Evolutionary conservation across 2,797 vertebrate species (phyloP), one percentile per base, ranked within the genome.

Genomic region (Sebastes jordani): DNA sequence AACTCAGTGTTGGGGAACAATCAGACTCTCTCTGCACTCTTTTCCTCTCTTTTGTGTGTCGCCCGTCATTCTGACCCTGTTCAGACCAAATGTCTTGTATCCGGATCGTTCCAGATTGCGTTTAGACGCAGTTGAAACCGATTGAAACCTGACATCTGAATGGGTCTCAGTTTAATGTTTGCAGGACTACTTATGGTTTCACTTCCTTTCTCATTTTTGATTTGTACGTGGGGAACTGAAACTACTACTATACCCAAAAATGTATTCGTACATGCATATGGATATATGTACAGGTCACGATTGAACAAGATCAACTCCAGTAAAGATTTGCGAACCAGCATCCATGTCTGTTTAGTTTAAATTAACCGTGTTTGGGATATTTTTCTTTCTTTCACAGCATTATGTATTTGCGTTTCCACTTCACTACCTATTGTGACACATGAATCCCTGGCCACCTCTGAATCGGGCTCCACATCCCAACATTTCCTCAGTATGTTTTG

Each of bases 1-100:
- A 91, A 76, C 81, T 81, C 82, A 55, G 82, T 86, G 85, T 74
- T 77, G 38, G 66, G 73, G 78, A 87, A 88, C 87, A 93, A 74
- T 81, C 75, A 11, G 75, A 55, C 78, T 75, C 59, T 74, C 52
- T 78, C 75, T 78, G 52, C 74, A 46, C 52, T 56, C 30, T 49
- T 36, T 71, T 71, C 64, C 68, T 77, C 30, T 76, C 73, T 66
- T n/a, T 69, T 79, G 69, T 76, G 59, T 22, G 30, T 71, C 34
- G 65, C 14, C 16, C 18, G 11, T 80, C 76, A 59, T 74, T 64
- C 38, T 66, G 56, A 66, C 70, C 67, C 29, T 10, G 25, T 78
- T 59, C 42, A 54, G 25, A 70, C 11, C 61, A 32, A 74, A 64
- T 73, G 36, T 70, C n/a, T 66, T 34, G 6, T 7, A 38, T 71